phyloP scores from a whole-genome alignment of 1,140 invertebrate genomes.

The Dolichoris vasculosae region DNA sequence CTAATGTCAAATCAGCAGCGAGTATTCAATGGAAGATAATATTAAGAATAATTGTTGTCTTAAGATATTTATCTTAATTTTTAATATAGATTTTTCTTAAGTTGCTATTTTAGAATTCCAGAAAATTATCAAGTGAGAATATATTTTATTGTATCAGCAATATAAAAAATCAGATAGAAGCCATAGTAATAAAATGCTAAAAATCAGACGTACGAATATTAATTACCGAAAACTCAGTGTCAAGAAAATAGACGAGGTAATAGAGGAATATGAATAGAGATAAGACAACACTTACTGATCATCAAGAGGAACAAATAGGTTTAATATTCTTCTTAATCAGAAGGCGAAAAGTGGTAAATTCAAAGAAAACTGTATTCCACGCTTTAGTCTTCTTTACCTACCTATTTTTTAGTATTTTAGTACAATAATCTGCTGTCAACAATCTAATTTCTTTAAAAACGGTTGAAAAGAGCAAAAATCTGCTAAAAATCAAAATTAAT shows the following conservation, averaged over 20 bases:
- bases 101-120: no score
- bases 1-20: not conserved
- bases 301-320: conserved; percentile 67
- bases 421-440: no score
- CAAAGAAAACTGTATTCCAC: not conserved
- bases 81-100: no score
- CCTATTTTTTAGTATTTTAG: not conserved
- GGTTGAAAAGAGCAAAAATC: no score
- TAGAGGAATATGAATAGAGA: conserved; percentile 20
- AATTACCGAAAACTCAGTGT: not conserved
- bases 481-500: no score
- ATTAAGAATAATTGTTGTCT: not conserved
- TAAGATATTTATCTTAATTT: no score
- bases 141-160: not conserved
- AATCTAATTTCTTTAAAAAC: no score
- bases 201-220: conserved; percentile 52
- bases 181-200: conserved; percentile 46
- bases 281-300: conserved; percentile 64
- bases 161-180: conserved; percentile 16
- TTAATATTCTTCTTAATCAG: conserved; percentile 3
- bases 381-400: not conserved
- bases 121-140: not conserved
- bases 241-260: conserved; percentile 7
- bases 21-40: conserved; percentile 24
- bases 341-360: not conserved